phyloP scores from a whole-genome alignment of 2,888 invertebrate species.

The Pterostichus madidus region DNA sequence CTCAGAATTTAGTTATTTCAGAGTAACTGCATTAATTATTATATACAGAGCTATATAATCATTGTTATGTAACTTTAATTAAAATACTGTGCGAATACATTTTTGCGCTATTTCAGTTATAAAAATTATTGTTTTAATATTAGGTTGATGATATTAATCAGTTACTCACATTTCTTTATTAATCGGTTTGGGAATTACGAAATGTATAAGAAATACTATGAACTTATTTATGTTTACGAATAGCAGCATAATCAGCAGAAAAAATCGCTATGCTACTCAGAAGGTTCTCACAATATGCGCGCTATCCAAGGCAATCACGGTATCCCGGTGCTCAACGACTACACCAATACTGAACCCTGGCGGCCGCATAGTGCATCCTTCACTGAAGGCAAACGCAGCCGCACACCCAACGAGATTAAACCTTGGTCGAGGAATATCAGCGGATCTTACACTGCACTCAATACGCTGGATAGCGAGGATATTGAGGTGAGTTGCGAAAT shows the following conservation, averaged over 20 bases:
- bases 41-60: too few species aligned
- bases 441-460: conserved; percentile 58
- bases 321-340: not conserved
- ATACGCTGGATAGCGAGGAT: conserved; percentile 58
- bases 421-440: conserved; percentile 56
- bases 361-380: conserved; percentile 59
- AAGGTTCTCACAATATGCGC: conserved; percentile 32
- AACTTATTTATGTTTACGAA: not conserved
- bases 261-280: conserved; percentile 19
- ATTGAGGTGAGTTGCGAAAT: conserved; percentile 32
- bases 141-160: too few species aligned
- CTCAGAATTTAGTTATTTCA: too few species aligned
- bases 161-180: too few species aligned
- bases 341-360: conserved; percentile 44
- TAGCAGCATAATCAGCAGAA: not conserved
- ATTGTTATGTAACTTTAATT: too few species aligned
- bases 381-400: conserved; percentile 53
- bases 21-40: too few species aligned
- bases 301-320: conserved; percentile 12
- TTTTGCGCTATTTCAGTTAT: too few species aligned
- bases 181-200: too few species aligned
- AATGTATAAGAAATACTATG: not conserved
- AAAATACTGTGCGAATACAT: too few species aligned
- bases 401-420: conserved; percentile 49
- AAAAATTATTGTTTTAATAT: too few species aligned